Evolutionary conservation across 2,113 vertebrate species (phyloP).

Genomic region (Asarcornis scutulata): DNA sequence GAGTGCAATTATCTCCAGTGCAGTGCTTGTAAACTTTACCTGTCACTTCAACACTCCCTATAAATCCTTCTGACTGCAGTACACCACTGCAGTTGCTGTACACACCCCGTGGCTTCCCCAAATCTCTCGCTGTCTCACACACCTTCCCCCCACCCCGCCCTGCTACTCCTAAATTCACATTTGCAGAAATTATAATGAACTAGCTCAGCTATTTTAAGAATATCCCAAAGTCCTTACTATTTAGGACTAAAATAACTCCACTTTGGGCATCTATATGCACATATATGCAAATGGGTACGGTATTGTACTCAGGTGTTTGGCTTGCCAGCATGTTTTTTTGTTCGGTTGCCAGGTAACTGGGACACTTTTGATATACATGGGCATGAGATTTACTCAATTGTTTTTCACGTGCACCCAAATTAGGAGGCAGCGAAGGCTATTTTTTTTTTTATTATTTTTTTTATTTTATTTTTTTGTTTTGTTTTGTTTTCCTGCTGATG

Average conservation of each 20-base stretch:
- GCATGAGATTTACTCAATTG: conserved; percentile 51
- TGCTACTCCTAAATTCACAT: not conserved
- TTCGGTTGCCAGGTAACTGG: conserved; percentile 65
- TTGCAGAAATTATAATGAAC: not conserved
- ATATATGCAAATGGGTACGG: not conserved
- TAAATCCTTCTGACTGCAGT: not conserved
- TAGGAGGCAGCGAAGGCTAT: not conserved
- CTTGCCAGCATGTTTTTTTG: not conserved
- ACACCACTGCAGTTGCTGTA: not conserved
- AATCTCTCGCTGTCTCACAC: not conserved
- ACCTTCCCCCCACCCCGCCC: not conserved
- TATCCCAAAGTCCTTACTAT: not conserved
- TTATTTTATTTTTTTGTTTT: conserved; percentile 28
- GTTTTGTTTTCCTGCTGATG: conserved; percentile 31
- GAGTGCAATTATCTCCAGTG: conserved; percentile 4
- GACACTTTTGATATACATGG: conserved; percentile 18
- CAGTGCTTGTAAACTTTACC: conserved; percentile 36
- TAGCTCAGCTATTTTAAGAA: not conserved
- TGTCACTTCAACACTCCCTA: not conserved
- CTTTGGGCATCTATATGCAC: not conserved
- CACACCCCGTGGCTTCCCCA: not conserved
- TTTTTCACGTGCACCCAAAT: conserved; percentile 28
- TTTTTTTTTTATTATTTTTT: conserved; percentile 22
- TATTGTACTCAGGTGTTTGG: conserved; percentile 17
- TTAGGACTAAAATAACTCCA: not conserved